These are phyloP conservation scores for Ametastegia equiseti DNA, from an alignment of 2,888 invertebrate genomes.

Conservation along the genomic window DNA sequence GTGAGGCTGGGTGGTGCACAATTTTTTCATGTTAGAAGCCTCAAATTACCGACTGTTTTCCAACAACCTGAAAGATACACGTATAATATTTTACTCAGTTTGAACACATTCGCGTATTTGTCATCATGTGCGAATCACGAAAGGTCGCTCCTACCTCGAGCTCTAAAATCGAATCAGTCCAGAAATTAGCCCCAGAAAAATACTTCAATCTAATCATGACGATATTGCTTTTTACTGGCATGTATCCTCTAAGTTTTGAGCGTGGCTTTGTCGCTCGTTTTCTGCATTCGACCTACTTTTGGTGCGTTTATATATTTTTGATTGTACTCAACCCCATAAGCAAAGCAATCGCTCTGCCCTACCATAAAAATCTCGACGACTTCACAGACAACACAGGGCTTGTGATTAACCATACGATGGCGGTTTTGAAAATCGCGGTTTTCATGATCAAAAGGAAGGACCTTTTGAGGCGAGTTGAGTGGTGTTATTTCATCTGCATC, in stretches of 20 bases:
- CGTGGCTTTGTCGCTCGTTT: background rate
- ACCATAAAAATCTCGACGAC: background rate
- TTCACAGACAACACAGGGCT: background rate
- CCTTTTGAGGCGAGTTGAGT: background rate
- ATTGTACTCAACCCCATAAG: background rate
- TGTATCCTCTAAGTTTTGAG: background rate
- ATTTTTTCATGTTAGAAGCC: too few relatives aligned
- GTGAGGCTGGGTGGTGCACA: too few relatives aligned
- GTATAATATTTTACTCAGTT: background rate
- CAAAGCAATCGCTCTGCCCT: background rate
- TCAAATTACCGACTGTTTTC: too few relatives aligned
- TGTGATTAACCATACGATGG: constrained; percentile 10
- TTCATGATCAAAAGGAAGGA: constrained; percentile 14
- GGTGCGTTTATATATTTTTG: background rate
- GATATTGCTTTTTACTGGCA: background rate
- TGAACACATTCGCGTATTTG: background rate
- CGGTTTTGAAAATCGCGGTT: constrained; percentile 16
- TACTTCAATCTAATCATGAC: background rate
- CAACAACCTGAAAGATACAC: background rate
- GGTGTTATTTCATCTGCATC: background rate
- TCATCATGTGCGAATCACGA: background rate
- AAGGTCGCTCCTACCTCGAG: background rate
- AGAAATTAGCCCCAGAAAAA: background rate
- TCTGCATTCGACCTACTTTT: background rate
- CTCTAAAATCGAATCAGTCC: background rate